A percentile compares a stretch with the other conserved stretches of the same genome.
Conservation (phyloP, 2,797 vertebrate species). For the Bradypus variegatus region DNA sequence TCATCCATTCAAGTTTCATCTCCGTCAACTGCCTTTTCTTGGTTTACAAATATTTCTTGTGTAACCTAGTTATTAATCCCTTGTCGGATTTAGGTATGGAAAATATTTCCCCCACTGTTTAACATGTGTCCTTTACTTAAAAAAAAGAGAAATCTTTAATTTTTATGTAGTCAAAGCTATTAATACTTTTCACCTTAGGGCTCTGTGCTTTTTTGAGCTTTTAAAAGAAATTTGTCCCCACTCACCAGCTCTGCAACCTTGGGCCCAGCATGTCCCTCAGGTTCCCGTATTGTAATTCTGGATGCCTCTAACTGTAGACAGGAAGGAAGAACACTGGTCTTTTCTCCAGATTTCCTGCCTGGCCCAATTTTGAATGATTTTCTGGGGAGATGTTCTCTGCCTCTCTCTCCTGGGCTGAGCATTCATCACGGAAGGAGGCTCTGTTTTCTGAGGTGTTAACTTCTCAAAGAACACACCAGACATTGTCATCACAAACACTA, state of each 20-base stretch:
- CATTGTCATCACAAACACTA: not conserved
- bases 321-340: not conserved
- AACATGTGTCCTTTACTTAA: not conserved
- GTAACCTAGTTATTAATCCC: not conserved
- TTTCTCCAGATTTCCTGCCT: not conserved
- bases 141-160: not conserved
- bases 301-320: not conserved
- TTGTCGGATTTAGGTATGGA: not conserved
- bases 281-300: not conserved
- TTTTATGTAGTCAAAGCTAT: not conserved
- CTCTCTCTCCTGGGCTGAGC: not conserved
- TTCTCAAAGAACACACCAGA: slow-evolving; percentile 38
- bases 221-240: not conserved
- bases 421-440: not conserved
- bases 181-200: not conserved
- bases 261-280: not conserved
- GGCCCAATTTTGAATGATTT: not conserved
- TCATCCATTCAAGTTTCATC: not conserved
- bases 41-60: not conserved
- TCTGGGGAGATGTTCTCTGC: not conserved
- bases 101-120: not conserved
- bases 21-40: not conserved
- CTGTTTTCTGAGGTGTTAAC: slow-evolving; percentile 21
- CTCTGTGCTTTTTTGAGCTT: not conserved
- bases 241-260: not conserved